Evolutionary conservation across 1,140 invertebrate genomes (phyloP).

Genomic region (Drosophila navojoa): DNA sequence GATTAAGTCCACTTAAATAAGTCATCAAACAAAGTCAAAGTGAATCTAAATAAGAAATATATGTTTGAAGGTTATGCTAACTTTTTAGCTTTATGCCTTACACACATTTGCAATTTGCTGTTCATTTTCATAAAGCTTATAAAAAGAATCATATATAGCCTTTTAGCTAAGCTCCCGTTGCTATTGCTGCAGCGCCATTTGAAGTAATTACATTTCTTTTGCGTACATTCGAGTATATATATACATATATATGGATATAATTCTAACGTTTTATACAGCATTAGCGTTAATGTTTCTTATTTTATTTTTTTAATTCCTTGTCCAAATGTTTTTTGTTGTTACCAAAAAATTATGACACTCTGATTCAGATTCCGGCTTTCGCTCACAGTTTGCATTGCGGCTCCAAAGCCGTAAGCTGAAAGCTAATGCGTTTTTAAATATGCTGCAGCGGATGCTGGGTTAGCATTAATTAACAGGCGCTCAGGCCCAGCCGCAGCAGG

Average conservation of each 20-base stretch:
- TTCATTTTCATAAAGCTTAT: background rate
- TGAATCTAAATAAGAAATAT: too few relatives aligned
- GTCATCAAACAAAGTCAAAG: too few relatives aligned
- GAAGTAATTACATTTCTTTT: constrained; percentile 63
- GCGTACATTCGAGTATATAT: constrained; percentile 4
- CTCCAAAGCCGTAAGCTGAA: constrained; percentile 53
- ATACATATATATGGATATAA: constrained; percentile 27
- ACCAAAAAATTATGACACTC: constrained; percentile 63
- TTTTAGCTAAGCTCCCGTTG: background rate
- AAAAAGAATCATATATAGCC: constrained; percentile 14
- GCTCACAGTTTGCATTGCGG: constrained; percentile 26
- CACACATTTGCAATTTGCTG: constrained; percentile 5
- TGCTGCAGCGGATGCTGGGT: constrained; percentile 70
- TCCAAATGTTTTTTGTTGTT: constrained; percentile 36
- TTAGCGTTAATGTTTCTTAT: constrained; percentile 41
- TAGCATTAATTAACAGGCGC: constrained; percentile 73
- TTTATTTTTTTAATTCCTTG: constrained; percentile 9
- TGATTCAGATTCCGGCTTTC: constrained; percentile 16
- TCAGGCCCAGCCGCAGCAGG: background rate
- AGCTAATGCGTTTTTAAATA: constrained; percentile 80
- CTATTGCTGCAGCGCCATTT: constrained; percentile 48
- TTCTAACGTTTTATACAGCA: constrained; percentile 36
- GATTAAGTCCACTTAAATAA: too few relatives aligned
- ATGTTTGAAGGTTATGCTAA: background rate
- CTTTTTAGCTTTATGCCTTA: background rate